These are phyloP conservation scores for Ditylenchus weischeri DNA, from an alignment of 2,888 invertebrate species.

Conservation along the genomic window DNA sequence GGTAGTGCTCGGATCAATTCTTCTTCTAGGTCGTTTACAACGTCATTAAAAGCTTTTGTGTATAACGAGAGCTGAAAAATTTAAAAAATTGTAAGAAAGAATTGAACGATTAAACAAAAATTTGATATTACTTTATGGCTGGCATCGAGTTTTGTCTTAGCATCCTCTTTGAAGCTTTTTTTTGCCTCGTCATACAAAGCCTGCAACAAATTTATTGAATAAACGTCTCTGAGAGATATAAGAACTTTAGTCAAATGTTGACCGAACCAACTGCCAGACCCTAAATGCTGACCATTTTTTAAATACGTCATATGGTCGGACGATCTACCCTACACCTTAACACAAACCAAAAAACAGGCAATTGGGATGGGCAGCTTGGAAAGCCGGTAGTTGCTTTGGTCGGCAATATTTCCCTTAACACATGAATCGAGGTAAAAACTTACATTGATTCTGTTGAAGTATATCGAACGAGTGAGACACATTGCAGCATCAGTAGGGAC, in stretches of 20 bases:
- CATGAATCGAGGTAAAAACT: background rate
- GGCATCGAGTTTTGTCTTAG: constrained; percentile 31
- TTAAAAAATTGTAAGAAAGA: no score
- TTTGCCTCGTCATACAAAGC: constrained; percentile 35
- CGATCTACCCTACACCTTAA: no score
- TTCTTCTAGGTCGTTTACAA: constrained; percentile 36
- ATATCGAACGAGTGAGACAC: constrained; percentile 68
- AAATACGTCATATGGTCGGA: no score
- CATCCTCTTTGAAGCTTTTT: constrained; percentile 32
- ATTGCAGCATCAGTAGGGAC: constrained; percentile 96
- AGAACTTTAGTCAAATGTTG: constrained; percentile 10
- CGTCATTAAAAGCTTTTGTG: constrained; percentile 26
- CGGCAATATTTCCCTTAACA: no score
- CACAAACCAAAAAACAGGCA: no score
- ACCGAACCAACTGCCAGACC: background rate
- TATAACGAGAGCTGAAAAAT: constrained; percentile 29
- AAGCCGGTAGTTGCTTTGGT: no score
- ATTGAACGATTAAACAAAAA: no score
- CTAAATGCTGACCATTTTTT: no score
- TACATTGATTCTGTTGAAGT: constrained; percentile 26
- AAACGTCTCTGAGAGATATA: background rate
- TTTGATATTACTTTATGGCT: constrained; percentile 23
- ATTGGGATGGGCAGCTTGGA: no score
- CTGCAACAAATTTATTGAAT: no score
- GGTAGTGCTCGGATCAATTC: constrained; percentile 30